Conservation (phyloP, 2,888 invertebrate genomes). For the Oxystoma pomonae region DNA sequence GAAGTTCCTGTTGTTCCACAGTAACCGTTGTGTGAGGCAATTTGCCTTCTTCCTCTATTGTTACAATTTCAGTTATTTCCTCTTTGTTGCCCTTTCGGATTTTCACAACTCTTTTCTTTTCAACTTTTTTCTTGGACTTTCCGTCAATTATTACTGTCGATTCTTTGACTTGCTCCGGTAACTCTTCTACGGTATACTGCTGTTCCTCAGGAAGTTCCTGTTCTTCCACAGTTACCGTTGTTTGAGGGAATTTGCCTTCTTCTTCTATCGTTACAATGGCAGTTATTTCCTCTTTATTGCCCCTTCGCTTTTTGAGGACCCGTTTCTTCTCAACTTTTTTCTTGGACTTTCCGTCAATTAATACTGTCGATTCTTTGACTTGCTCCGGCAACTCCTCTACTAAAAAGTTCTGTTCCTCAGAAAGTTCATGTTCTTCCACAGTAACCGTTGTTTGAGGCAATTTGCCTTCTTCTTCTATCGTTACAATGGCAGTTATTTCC, state of each 20-base stretch:
- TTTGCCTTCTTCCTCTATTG: conserved; percentile 39
- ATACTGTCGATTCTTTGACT: conserved; percentile 31
- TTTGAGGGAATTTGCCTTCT: conserved; percentile 23
- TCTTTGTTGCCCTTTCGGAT: conserved; percentile 36
- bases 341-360: conserved; percentile 28
- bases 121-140: conserved; percentile 26
- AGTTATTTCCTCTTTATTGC: conserved; percentile 44
- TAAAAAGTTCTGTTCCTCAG: conserved; percentile 21
- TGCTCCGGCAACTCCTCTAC: conserved; percentile 39
- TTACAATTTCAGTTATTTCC: conserved; percentile 39
- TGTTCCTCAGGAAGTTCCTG: conserved; percentile 34
- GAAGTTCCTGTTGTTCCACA: conserved; percentile 43
- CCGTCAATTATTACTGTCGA: conserved; percentile 36
- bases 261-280: conserved; percentile 37
- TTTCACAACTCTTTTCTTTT: conserved; percentile 33
- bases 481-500: conserved; percentile 41
- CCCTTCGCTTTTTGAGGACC: conserved; percentile 45
- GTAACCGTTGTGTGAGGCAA: conserved; percentile 39
- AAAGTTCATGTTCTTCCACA: background rate
- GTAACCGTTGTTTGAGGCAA: conserved; percentile 10
- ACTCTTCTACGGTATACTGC: conserved; percentile 30
- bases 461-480: conserved; percentile 25
- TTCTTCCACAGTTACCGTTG: conserved; percentile 25
- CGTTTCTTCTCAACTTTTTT: conserved; percentile 36
- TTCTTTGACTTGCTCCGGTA: conserved; percentile 42